A percentile compares a stretch with the other conserved stretches of the same genome.
phyloP scores from a whole-genome alignment of 2,888 invertebrate species.

The Acleris literana region DNA sequence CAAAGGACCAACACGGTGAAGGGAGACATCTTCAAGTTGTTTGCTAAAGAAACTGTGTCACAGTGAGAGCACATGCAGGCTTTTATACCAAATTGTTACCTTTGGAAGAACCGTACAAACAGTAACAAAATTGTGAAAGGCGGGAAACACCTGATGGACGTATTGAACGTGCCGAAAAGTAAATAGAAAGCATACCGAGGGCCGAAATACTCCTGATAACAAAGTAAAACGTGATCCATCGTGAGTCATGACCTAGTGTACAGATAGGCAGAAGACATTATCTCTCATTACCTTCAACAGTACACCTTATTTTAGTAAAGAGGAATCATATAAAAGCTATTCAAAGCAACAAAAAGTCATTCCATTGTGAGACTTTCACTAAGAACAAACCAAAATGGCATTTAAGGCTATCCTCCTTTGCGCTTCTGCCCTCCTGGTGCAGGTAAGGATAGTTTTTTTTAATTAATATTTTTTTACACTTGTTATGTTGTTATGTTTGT shows the following conservation, averaged over 20 bases:
- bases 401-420: slow-evolving; percentile 39
- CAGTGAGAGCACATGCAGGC: neutral
- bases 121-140: neutral
- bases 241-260: neutral
- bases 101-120: neutral
- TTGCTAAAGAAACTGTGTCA: slow-evolving; percentile 2
- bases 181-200: no score
- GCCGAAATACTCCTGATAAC: neutral
- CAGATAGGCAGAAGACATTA: neutral
- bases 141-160: neutral
- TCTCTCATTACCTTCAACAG: neutral
- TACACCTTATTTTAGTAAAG: no score
- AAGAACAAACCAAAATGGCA: slow-evolving; percentile 31
- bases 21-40: slow-evolving; percentile 46
- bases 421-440: slow-evolving; percentile 40
- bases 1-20: slow-evolving; percentile 48
- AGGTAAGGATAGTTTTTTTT: slow-evolving; percentile 35
- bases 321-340: neutral
- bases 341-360: neutral
- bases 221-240: neutral
- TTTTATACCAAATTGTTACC: neutral
- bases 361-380: neutral
- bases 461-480: no score
- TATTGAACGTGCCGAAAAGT: neutral
- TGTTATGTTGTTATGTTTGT: no score